phyloP scores from a whole-genome alignment of 2,797 vertebrate genomes.

The Fistularia commersonii region DNA sequence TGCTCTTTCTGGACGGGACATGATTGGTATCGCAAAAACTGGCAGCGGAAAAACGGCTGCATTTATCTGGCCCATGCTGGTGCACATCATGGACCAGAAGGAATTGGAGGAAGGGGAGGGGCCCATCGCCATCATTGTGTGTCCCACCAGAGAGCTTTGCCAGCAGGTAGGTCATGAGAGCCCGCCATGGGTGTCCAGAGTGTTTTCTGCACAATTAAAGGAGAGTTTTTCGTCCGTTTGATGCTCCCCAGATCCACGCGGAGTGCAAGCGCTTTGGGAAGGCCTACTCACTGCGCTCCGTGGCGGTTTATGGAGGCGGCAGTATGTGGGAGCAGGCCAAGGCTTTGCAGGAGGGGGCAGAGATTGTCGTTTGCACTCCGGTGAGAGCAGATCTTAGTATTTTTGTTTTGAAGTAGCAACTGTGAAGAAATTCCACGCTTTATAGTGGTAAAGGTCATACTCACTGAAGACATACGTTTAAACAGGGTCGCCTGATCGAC shows the following conservation, averaged over 20 bases:
- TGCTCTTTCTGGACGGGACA: constrained; percentile 93
- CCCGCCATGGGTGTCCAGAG: not conserved
- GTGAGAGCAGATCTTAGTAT: constrained; percentile 71
- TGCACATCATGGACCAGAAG: constrained; percentile 99
- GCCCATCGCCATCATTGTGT: constrained; percentile 93
- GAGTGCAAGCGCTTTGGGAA: constrained; percentile 99
- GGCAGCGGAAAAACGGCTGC: constrained; percentile 98
- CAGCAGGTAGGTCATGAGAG: constrained; percentile 81
- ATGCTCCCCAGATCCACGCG: constrained; percentile 82
- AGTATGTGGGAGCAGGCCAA: constrained; percentile 99
- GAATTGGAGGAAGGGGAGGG: constrained; percentile 93
- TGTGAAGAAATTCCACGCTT: too few relatives aligned
- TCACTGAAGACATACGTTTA: constrained; percentile 3
- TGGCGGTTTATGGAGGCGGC: constrained; percentile 97
- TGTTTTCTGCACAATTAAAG: not conserved
- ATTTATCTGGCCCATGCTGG: constrained; percentile 98
- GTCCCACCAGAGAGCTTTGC: constrained; percentile 96
- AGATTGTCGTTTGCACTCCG: constrained; percentile 98
- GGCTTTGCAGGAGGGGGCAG: constrained; percentile 95
- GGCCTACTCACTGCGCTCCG: constrained; percentile 93
- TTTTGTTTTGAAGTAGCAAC: too few relatives aligned
- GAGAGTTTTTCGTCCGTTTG: not conserved
- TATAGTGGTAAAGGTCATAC: too few relatives aligned
- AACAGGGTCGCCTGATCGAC: constrained; percentile 95
- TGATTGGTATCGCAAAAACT: constrained; percentile 98